A percentile compares a stretch with the other conserved stretches of the same genome.
These are phyloP conservation scores for Cataglyphis rosenhaueri DNA, from an alignment of 2,888 invertebrate species.

Conservation along the genomic window DNA sequence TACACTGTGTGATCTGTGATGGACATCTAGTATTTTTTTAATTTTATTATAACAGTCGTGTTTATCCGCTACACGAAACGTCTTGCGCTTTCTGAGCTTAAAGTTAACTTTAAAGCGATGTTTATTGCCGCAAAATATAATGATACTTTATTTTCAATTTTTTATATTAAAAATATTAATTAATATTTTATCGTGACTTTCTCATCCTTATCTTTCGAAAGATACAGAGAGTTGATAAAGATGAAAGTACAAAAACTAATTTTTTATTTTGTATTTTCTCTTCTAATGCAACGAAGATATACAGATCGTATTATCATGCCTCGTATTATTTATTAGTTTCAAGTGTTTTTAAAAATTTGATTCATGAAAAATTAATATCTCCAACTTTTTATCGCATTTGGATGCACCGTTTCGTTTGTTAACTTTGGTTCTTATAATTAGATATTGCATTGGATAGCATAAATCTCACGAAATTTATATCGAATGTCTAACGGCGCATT, in stretches of 20 bases:
- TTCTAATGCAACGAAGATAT: background rate
- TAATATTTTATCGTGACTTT: background rate
- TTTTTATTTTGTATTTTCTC: background rate
- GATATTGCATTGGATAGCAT: slow-evolving; percentile 14
- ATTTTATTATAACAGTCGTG: slow-evolving; percentile 13
- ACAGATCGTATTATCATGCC: background rate
- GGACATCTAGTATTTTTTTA: background rate
- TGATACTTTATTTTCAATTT: background rate
- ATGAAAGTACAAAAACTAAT: background rate
- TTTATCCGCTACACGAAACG: background rate
- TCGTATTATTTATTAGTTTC: background rate
- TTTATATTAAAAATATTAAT: background rate
- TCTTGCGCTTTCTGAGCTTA: background rate
- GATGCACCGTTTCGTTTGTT: slow-evolving; percentile 1
- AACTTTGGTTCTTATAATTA: background rate
- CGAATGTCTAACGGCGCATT: slow-evolving; percentile 41
- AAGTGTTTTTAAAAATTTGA: background rate
- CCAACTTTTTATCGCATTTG: background rate
- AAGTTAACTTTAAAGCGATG: background rate
- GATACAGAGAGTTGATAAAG: background rate
- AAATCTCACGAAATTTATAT: slow-evolving; percentile 37
- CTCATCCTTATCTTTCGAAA: background rate
- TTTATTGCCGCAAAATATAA: background rate
- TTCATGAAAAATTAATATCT: background rate
- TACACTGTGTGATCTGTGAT: background rate